phyloP scores from a whole-genome alignment of 2,888 invertebrate species.

The Aspidiotus destructor region DNA sequence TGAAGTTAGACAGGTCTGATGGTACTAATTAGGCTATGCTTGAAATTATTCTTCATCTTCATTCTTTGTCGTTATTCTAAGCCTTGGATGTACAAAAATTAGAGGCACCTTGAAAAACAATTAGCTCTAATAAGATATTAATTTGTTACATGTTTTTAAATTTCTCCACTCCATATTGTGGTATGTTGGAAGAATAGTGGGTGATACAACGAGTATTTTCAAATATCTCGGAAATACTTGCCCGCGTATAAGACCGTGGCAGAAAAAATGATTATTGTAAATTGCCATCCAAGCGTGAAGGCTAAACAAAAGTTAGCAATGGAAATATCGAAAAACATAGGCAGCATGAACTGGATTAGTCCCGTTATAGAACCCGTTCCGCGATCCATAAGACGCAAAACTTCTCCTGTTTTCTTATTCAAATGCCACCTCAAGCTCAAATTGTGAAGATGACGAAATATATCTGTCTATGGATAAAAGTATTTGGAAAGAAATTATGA shows the following conservation, averaged over 20 bases:
- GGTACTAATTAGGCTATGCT: too few relatives aligned
- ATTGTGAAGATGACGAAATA: conserved; percentile 79
- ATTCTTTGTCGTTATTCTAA: too few relatives aligned
- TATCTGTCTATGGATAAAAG: conserved; percentile 53
- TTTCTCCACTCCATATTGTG: too few relatives aligned
- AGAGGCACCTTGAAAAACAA: too few relatives aligned
- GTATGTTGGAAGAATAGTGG: too few relatives aligned
- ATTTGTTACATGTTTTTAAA: too few relatives aligned
- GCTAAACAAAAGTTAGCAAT: conserved; percentile 86
- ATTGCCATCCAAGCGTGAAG: conserved; percentile 80
- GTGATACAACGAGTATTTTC: too few relatives aligned
- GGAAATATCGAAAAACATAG: conserved; percentile 84
- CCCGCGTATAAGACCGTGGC: conserved; percentile 90
- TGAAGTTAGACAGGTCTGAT: too few relatives aligned
- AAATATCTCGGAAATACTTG: conserved; percentile 45
- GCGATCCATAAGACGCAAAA: conserved; percentile 89
- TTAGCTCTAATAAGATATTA: too few relatives aligned
- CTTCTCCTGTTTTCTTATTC: conserved; percentile 90
- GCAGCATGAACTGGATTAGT: conserved; percentile 78
- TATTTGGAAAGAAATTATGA: background rate
- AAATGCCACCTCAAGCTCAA: conserved; percentile 92
- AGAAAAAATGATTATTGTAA: conserved; percentile 85
- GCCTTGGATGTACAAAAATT: too few relatives aligned
- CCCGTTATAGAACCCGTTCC: conserved; percentile 95
- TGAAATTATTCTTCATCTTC: too few relatives aligned